Percentiles rank a stretch among this genome's conserved stretches.
phyloP scores from a whole-genome alignment of 2,888 invertebrate genomes.

The Drosophila gaucha region DNA sequence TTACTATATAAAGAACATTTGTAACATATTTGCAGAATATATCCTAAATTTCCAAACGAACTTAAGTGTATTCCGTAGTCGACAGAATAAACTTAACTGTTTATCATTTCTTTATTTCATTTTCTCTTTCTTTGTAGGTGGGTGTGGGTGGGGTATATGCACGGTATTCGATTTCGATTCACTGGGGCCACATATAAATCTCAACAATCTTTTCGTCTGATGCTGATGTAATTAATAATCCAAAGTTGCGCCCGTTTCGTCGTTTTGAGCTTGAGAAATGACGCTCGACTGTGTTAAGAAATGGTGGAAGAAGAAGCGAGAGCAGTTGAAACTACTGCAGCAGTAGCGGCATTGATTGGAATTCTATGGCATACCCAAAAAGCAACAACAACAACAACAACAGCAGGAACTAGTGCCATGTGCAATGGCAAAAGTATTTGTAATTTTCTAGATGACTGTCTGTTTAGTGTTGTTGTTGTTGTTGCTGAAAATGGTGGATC shows the following conservation, averaged over 20 bases:
- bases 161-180: slow-evolving; percentile 74
- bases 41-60: no score
- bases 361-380: slow-evolving; percentile 49
- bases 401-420: slow-evolving; percentile 23
- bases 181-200: slow-evolving; percentile 69
- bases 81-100: background rate
- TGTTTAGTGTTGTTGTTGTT: slow-evolving; percentile 40
- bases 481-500: slow-evolving; percentile 46
- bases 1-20: no score
- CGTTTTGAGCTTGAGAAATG: slow-evolving; percentile 81
- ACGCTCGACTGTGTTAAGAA: slow-evolving; percentile 38
- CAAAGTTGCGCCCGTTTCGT: slow-evolving; percentile 74
- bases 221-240: slow-evolving; percentile 78
- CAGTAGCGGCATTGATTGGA: slow-evolving; percentile 67
- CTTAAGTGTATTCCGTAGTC: slow-evolving; percentile 1
- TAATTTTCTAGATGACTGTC: slow-evolving; percentile 74
- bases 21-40: no score
- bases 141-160: slow-evolving; percentile 10
- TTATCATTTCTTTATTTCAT: slow-evolving; percentile 8
- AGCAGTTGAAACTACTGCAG: slow-evolving; percentile 36
- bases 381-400: slow-evolving; percentile 10
- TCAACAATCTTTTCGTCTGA: slow-evolving; percentile 42
- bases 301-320: slow-evolving; percentile 8
- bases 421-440: slow-evolving; percentile 76
- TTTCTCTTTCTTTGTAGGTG: background rate